phyloP scores from a whole-genome alignment of 2,113 vertebrate species.

The Pelusios castaneus region DNA sequence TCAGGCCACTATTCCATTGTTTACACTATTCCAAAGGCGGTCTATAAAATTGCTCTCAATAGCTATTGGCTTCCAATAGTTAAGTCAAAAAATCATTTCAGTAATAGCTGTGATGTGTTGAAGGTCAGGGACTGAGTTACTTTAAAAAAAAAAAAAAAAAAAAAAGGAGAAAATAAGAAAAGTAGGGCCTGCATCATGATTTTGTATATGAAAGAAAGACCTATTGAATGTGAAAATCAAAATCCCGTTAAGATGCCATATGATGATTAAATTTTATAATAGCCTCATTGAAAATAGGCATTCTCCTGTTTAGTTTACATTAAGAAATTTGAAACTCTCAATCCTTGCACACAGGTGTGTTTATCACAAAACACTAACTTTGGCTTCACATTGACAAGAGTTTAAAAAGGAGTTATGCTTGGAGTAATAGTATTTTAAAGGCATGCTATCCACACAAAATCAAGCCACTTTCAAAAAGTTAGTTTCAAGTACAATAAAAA shows the following conservation, averaged over 20 bases:
- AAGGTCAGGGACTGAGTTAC: not conserved
- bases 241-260: not conserved
- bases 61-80: not conserved
- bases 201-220: not conserved
- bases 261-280: not conserved
- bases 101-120: not conserved
- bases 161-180: fast-evolving
- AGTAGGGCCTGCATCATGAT: not conserved
- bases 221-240: not conserved
- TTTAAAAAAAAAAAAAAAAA: not conserved
- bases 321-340: not conserved
- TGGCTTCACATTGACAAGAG: not conserved
- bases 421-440: not conserved
- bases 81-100: not conserved
- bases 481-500: not conserved
- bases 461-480: not conserved
- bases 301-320: not conserved
- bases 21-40: not conserved
- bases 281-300: not conserved
- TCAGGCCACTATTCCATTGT: not conserved
- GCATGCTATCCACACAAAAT: not conserved
- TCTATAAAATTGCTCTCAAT: not conserved
- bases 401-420: not conserved
- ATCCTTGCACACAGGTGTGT: not conserved
- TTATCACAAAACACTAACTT: not conserved